Evolutionary conservation across 2,888 invertebrate genomes (phyloP).

Genomic region (Netelia fuscicornis): DNA sequence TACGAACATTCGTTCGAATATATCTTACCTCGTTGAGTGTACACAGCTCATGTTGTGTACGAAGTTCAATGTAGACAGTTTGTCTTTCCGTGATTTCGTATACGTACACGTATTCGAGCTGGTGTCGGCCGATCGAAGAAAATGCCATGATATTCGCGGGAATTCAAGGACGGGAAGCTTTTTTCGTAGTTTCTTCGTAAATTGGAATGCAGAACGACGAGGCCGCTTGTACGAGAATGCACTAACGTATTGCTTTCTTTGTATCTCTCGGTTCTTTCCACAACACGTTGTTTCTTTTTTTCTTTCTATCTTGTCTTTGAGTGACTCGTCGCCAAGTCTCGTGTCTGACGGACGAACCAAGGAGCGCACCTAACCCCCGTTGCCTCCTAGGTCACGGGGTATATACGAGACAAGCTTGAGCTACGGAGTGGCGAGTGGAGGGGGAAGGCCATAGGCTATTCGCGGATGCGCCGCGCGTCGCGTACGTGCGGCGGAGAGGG

Average conservation of each 20-base stretch:
- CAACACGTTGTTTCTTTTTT: background rate
- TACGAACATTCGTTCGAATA: conserved; percentile 35
- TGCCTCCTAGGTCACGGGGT: conserved; percentile 10
- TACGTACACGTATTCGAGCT: conserved; percentile 1
- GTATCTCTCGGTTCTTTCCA: background rate
- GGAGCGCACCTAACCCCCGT: conserved; percentile 4
- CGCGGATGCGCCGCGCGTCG: too few species aligned
- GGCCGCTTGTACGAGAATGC: conserved; percentile 32
- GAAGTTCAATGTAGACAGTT: conserved; percentile 7
- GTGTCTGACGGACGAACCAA: conserved; percentile 39
- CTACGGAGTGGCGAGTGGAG: too few species aligned
- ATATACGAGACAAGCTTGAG: background rate
- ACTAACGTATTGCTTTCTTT: conserved; percentile 34
- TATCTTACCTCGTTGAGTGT: conserved; percentile 20
- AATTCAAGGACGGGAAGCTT: conserved; percentile 44
- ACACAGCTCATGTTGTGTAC: background rate
- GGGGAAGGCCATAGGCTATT: too few species aligned
- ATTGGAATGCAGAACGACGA: conserved; percentile 55
- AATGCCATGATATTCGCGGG: conserved; percentile 49
- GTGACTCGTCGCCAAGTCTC: conserved; percentile 54
- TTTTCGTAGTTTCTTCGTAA: conserved; percentile 39
- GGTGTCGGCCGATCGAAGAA: conserved; percentile 49
- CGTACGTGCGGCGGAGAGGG: too few species aligned
- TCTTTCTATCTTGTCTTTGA: conserved; percentile 26
- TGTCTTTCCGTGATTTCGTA: conserved; percentile 23